A percentile compares a stretch with the other conserved stretches of the same genome.
Conservation (phyloP, 1,140 invertebrate genomes). For the Scaptomyza montana region DNA sequence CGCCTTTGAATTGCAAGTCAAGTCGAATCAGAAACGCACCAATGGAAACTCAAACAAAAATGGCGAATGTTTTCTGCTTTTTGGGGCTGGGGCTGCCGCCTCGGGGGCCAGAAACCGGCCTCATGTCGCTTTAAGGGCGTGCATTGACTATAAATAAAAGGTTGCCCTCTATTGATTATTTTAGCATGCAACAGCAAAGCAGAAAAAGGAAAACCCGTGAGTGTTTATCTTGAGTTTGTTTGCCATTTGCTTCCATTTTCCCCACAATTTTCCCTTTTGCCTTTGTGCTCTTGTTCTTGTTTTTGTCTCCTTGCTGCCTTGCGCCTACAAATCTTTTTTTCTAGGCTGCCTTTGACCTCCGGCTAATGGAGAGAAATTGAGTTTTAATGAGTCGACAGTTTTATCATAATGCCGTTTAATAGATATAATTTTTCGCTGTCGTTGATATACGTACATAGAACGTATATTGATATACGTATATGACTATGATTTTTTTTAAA, state of each 20-base stretch:
- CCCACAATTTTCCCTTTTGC: constrained; percentile 24
- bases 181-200: constrained; percentile 25
- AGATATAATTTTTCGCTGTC: constrained; percentile 10
- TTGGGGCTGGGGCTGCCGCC: background rate
- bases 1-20: constrained; percentile 78
- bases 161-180: constrained; percentile 67
- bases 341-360: constrained; percentile 13
- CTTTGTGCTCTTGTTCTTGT: constrained; percentile 20
- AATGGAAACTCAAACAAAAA: constrained; percentile 65
- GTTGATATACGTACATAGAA: constrained; percentile 30
- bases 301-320: background rate
- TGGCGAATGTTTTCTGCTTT: constrained; percentile 57
- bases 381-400: constrained; percentile 78
- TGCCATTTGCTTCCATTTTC: constrained; percentile 46
- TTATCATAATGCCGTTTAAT: constrained; percentile 49
- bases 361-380: constrained; percentile 73
- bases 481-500: constrained; percentile 25
- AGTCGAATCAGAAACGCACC: constrained; percentile 76
- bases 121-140: constrained; percentile 32
- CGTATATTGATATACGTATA: background rate
- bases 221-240: constrained; percentile 75
- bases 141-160: constrained; percentile 76
- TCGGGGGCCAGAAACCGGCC: constrained; percentile 6
- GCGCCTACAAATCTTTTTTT: constrained; percentile 21
- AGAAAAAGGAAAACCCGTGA: constrained; percentile 52